phyloP scores from a whole-genome alignment of 2,888 invertebrate genomes.

The Congeria kusceri region DNA sequence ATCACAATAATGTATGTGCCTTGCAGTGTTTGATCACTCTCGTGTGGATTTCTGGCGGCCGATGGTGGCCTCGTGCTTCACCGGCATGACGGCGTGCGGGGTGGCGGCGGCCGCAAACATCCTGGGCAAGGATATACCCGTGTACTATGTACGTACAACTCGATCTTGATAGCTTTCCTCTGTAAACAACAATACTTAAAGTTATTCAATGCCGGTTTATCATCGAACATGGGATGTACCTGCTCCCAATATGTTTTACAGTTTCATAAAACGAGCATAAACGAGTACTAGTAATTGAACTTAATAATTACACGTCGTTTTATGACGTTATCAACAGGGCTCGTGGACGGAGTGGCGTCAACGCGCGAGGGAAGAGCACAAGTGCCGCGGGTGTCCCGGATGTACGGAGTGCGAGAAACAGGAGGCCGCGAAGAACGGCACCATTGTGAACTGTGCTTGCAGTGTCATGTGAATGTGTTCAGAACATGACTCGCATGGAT shows the following conservation, averaged over 20 bases:
- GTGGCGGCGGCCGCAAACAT: constrained; percentile 75
- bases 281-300: no score
- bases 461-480: no score
- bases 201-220: no score
- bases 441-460: no score
- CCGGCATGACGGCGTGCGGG: constrained; percentile 78
- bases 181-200: no score
- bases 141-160: constrained; percentile 77
- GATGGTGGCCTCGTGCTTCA: constrained; percentile 70
- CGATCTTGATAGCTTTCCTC: no score
- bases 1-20: background rate
- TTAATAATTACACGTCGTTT: no score
- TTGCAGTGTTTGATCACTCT: constrained; percentile 76
- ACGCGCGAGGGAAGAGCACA: constrained; percentile 19
- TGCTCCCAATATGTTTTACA: background rate
- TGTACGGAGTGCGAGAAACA: no score
- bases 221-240: no score
- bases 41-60: constrained; percentile 72
- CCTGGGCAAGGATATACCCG: constrained; percentile 76
- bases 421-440: no score
- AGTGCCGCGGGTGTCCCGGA: constrained; percentile 18
- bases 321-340: constrained; percentile 7
- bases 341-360: constrained; percentile 30
- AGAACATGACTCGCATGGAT: no score
- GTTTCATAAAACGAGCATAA: background rate